A percentile compares a stretch with the other conserved stretches of the same genome.
These are phyloP conservation scores for Synanceia verrucosa DNA, from an alignment of 2,797 vertebrate species.

Conservation along the genomic window DNA sequence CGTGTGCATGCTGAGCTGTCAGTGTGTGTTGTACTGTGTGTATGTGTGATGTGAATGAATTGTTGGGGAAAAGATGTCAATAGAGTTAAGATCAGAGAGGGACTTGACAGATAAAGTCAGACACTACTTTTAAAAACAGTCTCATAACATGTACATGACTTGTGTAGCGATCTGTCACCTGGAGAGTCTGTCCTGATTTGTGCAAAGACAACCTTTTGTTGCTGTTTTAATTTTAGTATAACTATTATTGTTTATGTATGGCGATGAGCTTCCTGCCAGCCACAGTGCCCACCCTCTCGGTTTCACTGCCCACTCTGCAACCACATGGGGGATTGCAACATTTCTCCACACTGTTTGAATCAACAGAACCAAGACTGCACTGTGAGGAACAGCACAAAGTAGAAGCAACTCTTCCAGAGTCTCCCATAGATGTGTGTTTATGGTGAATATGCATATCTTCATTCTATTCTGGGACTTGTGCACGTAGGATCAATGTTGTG, in stretches of 20 bases:
- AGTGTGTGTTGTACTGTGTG: slow-evolving; percentile 41
- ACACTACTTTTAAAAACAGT: slow-evolving; percentile 52
- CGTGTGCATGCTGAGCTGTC: slow-evolving; percentile 61
- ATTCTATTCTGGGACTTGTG: slow-evolving; percentile 51
- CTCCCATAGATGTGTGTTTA: slow-evolving; percentile 41
- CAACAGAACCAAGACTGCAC: slow-evolving; percentile 63
- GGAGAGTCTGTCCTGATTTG: slow-evolving; percentile 61
- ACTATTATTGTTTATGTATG: slow-evolving; percentile 63
- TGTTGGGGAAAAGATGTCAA: slow-evolving; percentile 27
- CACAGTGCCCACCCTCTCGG: slow-evolving; percentile 77
- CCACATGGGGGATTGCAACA: slow-evolving; percentile 65
- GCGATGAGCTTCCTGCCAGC: slow-evolving; percentile 82
- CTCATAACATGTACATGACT: slow-evolving; percentile 52
- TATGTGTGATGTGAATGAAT: slow-evolving; percentile 33
- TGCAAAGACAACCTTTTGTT: slow-evolving; percentile 71
- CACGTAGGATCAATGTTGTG: slow-evolving; percentile 46
- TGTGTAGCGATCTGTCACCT: slow-evolving; percentile 62
- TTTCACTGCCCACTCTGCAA: slow-evolving; percentile 76
- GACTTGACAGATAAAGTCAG: slow-evolving; percentile 54
- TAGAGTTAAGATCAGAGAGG: slow-evolving; percentile 45
- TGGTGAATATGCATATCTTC: slow-evolving; percentile 55
- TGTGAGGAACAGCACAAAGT: slow-evolving; percentile 76
- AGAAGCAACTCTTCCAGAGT: slow-evolving; percentile 55
- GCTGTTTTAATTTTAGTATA: slow-evolving; percentile 71
- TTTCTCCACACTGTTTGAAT: slow-evolving; percentile 60